Base-by-base conservation (phyloP, 2,113 vertebrate species). In the Amblyopsis rosae region DNA sequence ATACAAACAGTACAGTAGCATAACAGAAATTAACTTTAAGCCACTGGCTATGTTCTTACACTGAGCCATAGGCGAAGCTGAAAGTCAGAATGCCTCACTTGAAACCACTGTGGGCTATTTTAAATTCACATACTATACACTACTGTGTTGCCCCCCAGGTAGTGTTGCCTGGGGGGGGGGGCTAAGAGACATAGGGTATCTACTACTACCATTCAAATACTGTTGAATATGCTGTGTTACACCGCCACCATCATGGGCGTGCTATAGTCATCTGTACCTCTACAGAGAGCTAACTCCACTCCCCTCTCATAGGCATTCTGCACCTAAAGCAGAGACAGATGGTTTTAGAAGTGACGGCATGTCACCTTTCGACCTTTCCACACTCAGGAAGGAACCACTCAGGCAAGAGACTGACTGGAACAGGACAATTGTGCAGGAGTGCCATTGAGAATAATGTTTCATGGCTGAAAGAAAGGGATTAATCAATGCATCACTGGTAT, bases 311-410 rank as follows among this genome's bases (percentile, higher is more conserved):
- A 8, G 32, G 26, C 35, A 17, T n/a, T 65, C 63, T 32, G 17
- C 12, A 17, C 10, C 46, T 59, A 68, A 68, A 50, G 6, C 10
- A 3, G 51, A 50, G 55, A 59, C 66, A 69, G 59, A 69, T 54
- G 59, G 32, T 3, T 16, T 7, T 8, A n/a, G 35, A 50, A 33
- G 59, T 55, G 68, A 54, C 54, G 54, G 59, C 59, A 47, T 50
- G 68, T 15, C 68, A 61, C 9, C 46, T 3, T 1, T 46, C 51
- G 56, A 59, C 46, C 57, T 15, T 9, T 9, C 3, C 11, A 16
- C 45, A 33, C 68, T 15, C 47, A 62, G 59, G 58, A 62, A 62
- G 16, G 17, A 57, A 57, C 7, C 17, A 12, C 19, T 35, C 35
- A 5, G 35, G 15, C 50, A 7, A 51, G 33, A 12, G 32, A 16